Evolutionary conservation across 2,888 invertebrate genomes (phyloP).

Genomic region (Entomobrya multifasciata): DNA sequence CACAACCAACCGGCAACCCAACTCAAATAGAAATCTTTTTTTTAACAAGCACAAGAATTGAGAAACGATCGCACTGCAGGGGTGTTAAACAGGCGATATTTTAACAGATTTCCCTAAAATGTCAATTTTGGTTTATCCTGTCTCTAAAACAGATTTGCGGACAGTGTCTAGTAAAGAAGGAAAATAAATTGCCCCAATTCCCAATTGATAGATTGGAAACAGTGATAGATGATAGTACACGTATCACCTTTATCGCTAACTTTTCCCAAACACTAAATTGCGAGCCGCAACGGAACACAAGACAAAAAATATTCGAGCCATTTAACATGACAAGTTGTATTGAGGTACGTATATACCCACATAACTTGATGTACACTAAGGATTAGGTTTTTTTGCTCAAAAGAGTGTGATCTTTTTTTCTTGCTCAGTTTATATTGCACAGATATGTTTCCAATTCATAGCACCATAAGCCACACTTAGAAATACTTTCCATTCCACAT

Average conservation of each 20-base stretch:
- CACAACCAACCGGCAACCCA: no score
- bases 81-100: no score
- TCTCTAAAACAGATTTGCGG: constrained; percentile 16
- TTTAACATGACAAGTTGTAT: constrained; percentile 5
- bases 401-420: constrained; percentile 28
- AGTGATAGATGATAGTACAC: constrained; percentile 41
- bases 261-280: constrained; percentile 16
- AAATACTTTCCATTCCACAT: constrained; percentile 18
- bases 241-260: constrained; percentile 23
- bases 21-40: no score
- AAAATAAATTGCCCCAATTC: constrained; percentile 39
- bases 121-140: constrained; percentile 3
- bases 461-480: neutral
- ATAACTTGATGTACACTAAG: no score
- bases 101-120: neutral
- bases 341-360: no score
- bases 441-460: neutral
- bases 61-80: no score
- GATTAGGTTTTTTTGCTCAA: no score
- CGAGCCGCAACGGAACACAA: neutral
- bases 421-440: no score
- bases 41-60: no score
- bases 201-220: constrained; percentile 24
- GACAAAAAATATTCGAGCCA: constrained; percentile 10
- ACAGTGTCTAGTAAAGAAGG: constrained; percentile 10